Evolutionary conservation across 2,113 vertebrate genomes (phyloP), one percentile per base, ranked within the genome.

Genomic region (Camelus bactrianus): DNA sequence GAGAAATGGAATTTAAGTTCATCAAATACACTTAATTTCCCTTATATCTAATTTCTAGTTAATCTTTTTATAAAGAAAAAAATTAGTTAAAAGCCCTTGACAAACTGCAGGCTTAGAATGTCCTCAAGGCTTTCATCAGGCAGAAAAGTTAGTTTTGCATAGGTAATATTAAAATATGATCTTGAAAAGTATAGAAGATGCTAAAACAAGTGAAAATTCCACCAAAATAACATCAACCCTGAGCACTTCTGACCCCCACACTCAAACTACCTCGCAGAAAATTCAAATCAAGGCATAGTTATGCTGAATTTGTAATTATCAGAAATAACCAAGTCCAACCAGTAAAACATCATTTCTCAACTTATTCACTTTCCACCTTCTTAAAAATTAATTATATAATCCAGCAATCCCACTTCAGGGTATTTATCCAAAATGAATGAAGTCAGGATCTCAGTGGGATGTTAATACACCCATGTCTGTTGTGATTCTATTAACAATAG

Each of bases 21-120:
- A 94, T 84, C 50, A 83, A 91, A 52, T 54, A 26, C n/a, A 72
- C 72, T 93, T 96, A 48, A 26, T 92, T 94, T 89, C 64, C 16
- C 46, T 83, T 80, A 82, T 32, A 80, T 73, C 65, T 70, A 85
- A 89, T 91, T 97, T 91, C 32, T 92, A 77, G 16, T 65, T 95
- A 89, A 77, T 89, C 20, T 81, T 52, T 83, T 80, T 64, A 81
- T 16, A 69, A 87, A 80, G 56, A 83, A 73, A 90, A 42, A 85
- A n/a, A 38, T 3, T 93, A 30, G 65, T 69, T 50, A 26, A 94
- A 96, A 93, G 3, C 13, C n/a, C 15, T 80, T 88, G 26, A 62
- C 38, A 97, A 83, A 89, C 32, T 75, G 81, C 73, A 94, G 35
- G 3, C 8, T 91, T 91, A 85, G 46, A 83, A 84, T 56, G 19